A percentile compares a stretch with the other conserved stretches of the same genome.
Evolutionary conservation across 2,888 invertebrate genomes (phyloP).

Genomic region (Melikaiella ostensackeni): DNA sequence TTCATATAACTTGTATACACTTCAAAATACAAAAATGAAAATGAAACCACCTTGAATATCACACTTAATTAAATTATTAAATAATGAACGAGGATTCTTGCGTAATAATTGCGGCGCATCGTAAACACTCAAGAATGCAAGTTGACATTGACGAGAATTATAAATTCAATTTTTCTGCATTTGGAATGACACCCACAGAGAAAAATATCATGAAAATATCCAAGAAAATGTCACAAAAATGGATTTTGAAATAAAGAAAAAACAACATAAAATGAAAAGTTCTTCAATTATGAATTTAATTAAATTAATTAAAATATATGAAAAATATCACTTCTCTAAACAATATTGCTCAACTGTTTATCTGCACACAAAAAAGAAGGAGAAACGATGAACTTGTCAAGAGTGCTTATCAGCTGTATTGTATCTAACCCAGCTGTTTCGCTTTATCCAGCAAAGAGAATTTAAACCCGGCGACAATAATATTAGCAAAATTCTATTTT

Average conservation of each 20-base stretch:
- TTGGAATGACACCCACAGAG: slow-evolving; percentile 4
- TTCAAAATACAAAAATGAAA: not conserved
- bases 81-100: not conserved
- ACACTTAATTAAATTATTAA: slow-evolving; percentile 13
- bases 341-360: slow-evolving; percentile 18
- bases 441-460: not conserved
- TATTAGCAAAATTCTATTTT: not conserved
- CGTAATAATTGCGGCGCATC: not conserved
- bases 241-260: not conserved
- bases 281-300: not conserved
- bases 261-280: not conserved
- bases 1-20: not conserved
- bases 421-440: slow-evolving; percentile 60
- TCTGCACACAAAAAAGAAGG: not conserved
- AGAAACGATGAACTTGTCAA: slow-evolving; percentile 45
- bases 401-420: slow-evolving; percentile 58
- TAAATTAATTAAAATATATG: not conserved
- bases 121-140: slow-evolving; percentile 3
- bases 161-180: slow-evolving; percentile 1
- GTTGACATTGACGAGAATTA: not conserved
- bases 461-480: not conserved
- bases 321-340: not conserved
- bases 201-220: not conserved
- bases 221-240: not conserved
- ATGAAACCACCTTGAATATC: not conserved